Evolutionary conservation across 1,140 invertebrate species (phyloP), one percentile per base, ranked within the genome.

Genomic region (Plectrocnemia conspersa): DNA sequence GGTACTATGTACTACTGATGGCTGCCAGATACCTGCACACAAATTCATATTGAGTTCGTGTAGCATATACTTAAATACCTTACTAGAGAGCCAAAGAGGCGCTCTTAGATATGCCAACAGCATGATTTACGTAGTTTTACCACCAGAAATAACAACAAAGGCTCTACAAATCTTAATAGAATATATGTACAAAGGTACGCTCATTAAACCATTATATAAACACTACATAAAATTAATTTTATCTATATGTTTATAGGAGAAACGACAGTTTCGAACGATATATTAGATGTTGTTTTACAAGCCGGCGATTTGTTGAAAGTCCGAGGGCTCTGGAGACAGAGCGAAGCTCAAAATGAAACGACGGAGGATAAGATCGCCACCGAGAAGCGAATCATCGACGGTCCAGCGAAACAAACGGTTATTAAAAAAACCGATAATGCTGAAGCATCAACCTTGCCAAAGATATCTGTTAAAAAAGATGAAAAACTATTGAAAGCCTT

Each of bases 41-140:
- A 85, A 88, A 63, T 88, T 92, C 64, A 86, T 93, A 40, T 71
- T 93, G 13, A 88, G 89, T 45, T 86, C 89, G 15, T 91, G 88
- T 71, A 82, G 81, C 52, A 74, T 77, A 67, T 79, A 74, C 71
- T 64, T 70, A 70, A 70, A 77, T 66, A 68, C 59, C 61, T 65
- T 78, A 70, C 75, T 70, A 79, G 72, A 77, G 66, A 72, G 73
- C 67, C 66, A 77, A 74, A 66, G 76, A 50, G 71, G 72, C 3
- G 78, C 75, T 57, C 71, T 66, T 3, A 64, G 73, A 1, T 70
- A 73, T 68, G 75, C 75, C 32, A 73, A 71, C 40, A 77, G 82
- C 18, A 77, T 82, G 60, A 68, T 89, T 11, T 82, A 86, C 50
- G 79, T 88, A 33, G 85, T 94, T 19, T 73, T 94, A 33, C 88